Percentiles rank a stretch among this genome's conserved stretches.
These are phyloP conservation scores for Tricholaema leucomelas DNA, from an alignment of 2,113 vertebrate genomes.

Conservation along the genomic window DNA sequence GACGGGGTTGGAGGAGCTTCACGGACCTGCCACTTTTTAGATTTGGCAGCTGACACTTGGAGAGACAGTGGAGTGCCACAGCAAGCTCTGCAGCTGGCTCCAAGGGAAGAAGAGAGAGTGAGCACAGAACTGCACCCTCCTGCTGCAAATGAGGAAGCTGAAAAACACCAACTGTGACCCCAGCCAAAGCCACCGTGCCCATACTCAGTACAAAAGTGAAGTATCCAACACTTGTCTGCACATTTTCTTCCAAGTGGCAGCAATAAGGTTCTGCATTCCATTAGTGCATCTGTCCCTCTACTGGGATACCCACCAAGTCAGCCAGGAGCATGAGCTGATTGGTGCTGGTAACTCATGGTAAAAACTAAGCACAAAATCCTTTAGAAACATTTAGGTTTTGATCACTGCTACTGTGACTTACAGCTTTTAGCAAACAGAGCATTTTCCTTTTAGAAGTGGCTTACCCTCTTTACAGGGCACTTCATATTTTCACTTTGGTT, in stretches of 20 bases:
- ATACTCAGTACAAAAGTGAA: background rate
- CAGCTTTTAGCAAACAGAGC: background rate
- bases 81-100: background rate
- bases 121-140: background rate
- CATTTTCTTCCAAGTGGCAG: background rate
- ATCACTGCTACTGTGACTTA: background rate
- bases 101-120: background rate
- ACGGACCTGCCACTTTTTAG: background rate
- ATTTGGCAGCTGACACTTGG: background rate
- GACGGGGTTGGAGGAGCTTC: background rate
- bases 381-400: background rate
- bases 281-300: background rate
- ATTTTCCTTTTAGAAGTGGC: background rate
- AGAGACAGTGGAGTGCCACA: accelerated
- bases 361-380: background rate
- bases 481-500: slow-evolving; percentile 8
- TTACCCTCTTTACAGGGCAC: slow-evolving; percentile 6
- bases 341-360: background rate
- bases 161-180: background rate
- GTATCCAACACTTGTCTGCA: accelerated
- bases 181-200: background rate
- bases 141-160: background rate
- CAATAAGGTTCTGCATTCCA: background rate
- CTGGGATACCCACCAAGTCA: background rate
- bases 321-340: background rate